phyloP scores from a whole-genome alignment of 2,797 vertebrate species.

The Chaunax sp. region DNA sequence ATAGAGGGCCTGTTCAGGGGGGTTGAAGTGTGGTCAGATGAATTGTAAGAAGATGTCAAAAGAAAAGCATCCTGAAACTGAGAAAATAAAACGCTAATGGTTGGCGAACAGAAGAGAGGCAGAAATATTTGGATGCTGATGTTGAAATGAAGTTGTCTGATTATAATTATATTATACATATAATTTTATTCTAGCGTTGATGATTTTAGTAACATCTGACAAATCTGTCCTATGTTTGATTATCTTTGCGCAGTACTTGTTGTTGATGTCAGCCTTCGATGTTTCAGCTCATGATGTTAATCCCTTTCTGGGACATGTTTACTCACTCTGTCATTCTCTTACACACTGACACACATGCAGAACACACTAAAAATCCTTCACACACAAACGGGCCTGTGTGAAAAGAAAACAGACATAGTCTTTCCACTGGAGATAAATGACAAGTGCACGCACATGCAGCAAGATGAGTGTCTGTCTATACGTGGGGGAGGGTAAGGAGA shows the following conservation, averaged over 20 bases:
- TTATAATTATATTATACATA: too few species aligned
- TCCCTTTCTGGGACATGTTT: slow-evolving; percentile 48
- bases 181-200: slow-evolving; percentile 30
- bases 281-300: slow-evolving; percentile 44
- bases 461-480: slow-evolving; percentile 45
- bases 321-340: slow-evolving; percentile 36
- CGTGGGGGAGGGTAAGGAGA: slow-evolving; percentile 68
- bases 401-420: slow-evolving; percentile 36
- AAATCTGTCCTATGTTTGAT: slow-evolving; percentile 27
- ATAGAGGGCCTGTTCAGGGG: slow-evolving; percentile 32
- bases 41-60: slow-evolving; percentile 36
- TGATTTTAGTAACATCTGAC: slow-evolving; percentile 28
- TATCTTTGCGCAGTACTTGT: slow-evolving; percentile 36
- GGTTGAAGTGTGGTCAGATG: slow-evolving; percentile 55
- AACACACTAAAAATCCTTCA: slow-evolving; percentile 13
- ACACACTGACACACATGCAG: slow-evolving; percentile 11
- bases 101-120: neutral
- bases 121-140: slow-evolving; percentile 1
- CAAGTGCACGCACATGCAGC: slow-evolving; percentile 45
- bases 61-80: slow-evolving; percentile 23
- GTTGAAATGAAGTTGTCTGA: neutral
- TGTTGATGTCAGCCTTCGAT: slow-evolving; percentile 29
- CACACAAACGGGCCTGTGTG: neutral
- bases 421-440: slow-evolving; percentile 62
- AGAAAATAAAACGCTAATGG: slow-evolving; percentile 26